phyloP scores from a whole-genome alignment of 2,888 invertebrate genomes.

The Tenthredo amoena region DNA sequence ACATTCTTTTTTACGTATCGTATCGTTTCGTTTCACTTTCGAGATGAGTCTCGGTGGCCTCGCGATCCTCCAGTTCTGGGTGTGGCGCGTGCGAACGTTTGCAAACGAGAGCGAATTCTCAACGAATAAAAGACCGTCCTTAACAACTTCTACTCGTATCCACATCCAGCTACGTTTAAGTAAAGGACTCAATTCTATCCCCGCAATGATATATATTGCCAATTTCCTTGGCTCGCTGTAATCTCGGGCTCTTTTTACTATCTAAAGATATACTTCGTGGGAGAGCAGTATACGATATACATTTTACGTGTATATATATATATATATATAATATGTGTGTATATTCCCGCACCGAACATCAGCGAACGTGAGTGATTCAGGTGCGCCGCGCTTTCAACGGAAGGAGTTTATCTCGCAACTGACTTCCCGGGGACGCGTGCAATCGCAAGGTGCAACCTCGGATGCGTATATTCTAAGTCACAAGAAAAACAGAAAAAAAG shows the following conservation, averaged over 20 bases:
- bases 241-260: neutral
- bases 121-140: constrained; percentile 15
- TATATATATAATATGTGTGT: neutral
- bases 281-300: neutral
- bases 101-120: constrained; percentile 47
- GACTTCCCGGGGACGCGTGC: constrained; percentile 25
- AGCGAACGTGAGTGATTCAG: neutral
- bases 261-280: constrained; percentile 1
- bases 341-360: neutral
- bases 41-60: constrained; percentile 71
- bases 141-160: neutral
- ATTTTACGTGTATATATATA: neutral
- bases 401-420: constrained; percentile 23
- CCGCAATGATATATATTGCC: constrained; percentile 19
- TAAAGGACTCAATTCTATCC: neutral
- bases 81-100: constrained; percentile 52
- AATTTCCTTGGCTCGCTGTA: constrained; percentile 32
- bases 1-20: constrained; percentile 11
- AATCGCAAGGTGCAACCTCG: neutral
- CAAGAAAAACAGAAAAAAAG: neutral
- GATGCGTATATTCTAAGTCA: neutral
- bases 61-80: constrained; percentile 44
- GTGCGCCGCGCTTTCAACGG: constrained; percentile 35
- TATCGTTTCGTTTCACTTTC: constrained; percentile 76
- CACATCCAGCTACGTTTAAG: neutral